Percentiles rank a stretch among this genome's conserved stretches.
phyloP scores from a whole-genome alignment of 2,888 invertebrate species.

The Rhagonycha fulva region DNA sequence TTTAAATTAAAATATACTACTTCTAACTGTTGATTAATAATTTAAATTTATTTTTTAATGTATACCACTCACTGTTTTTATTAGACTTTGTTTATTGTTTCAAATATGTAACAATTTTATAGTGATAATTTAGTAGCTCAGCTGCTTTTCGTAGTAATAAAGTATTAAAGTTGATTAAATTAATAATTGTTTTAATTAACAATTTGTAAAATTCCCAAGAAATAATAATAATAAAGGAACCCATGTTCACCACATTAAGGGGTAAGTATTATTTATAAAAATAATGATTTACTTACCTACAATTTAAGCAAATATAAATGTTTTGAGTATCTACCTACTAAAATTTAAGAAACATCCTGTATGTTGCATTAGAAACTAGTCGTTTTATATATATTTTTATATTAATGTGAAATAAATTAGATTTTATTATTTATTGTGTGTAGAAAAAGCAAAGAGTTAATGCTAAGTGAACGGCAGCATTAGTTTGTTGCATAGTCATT shows the following conservation, averaged over 20 bases:
- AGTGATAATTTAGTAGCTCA: background rate
- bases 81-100: background rate
- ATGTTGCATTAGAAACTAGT: constrained; percentile 20
- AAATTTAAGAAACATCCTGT: constrained; percentile 17
- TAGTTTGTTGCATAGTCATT: constrained; percentile 40
- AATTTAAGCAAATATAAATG: background rate
- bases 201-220: background rate
- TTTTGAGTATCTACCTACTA: background rate
- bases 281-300: background rate
- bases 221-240: background rate
- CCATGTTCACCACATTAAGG: background rate
- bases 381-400: constrained; percentile 28
- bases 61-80: background rate
- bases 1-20: background rate
- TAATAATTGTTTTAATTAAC: background rate
- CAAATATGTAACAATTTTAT: constrained; percentile 5
- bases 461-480: constrained; percentile 41
- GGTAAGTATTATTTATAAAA: background rate
- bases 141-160: constrained; percentile 1
- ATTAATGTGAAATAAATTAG: constrained; percentile 25
- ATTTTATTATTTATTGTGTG: constrained; percentile 26
- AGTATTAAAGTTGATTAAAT: background rate
- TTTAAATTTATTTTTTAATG: background rate
- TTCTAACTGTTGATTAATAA: background rate
- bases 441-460: background rate